These are phyloP conservation scores for Plodia interpunctella DNA, from an alignment of 1,140 invertebrate species.

Conservation along the genomic window DNA sequence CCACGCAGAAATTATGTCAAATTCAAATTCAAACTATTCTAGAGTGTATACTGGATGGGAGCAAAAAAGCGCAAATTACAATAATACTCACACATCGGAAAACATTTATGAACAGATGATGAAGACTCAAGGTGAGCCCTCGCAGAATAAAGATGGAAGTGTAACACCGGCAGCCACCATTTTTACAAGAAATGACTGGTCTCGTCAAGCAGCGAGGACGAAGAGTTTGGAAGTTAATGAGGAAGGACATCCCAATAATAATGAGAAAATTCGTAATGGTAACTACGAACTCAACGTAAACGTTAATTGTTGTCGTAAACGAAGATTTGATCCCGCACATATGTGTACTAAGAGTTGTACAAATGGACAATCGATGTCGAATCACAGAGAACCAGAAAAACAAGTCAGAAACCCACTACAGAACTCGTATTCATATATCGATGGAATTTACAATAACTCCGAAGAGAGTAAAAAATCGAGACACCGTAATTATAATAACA, in stretches of 20 bases:
- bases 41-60: constrained; percentile 73
- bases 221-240: constrained; percentile 72
- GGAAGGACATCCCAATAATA: constrained; percentile 45
- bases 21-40: constrained; percentile 55
- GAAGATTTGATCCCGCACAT: constrained; percentile 68
- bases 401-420: constrained; percentile 44
- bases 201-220: constrained; percentile 77
- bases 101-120: constrained; percentile 59
- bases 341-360: constrained; percentile 68
- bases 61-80: constrained; percentile 61
- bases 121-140: constrained; percentile 50
- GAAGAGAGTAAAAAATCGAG: constrained; percentile 62
- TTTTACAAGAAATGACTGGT: constrained; percentile 77
- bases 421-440: constrained; percentile 55
- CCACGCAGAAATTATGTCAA: constrained; percentile 43
- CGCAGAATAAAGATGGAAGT: constrained; percentile 58
- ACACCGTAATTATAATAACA: constrained; percentile 62
- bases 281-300: constrained; percentile 55
- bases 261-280: constrained; percentile 50
- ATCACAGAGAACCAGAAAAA: constrained; percentile 48
- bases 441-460: constrained; percentile 44
- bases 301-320: constrained; percentile 55
- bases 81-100: constrained; percentile 34
- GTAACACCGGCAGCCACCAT: constrained; percentile 72
- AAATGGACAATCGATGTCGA: constrained; percentile 30